phyloP scores from a whole-genome alignment of 2,797 vertebrate genomes.

The Acrossocheilus wenchowensis region DNA sequence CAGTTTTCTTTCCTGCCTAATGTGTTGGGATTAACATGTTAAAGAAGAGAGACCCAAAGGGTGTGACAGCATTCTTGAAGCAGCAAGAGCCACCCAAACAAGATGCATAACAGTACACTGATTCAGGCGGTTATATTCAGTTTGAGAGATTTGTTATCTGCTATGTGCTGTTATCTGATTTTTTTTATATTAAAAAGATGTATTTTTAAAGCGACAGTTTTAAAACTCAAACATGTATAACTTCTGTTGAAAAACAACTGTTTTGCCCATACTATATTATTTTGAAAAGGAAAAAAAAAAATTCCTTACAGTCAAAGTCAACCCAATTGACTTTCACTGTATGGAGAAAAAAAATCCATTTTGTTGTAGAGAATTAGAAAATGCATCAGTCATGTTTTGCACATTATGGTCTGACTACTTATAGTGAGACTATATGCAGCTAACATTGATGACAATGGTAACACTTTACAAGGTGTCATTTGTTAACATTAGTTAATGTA shows the following conservation, averaged over 20 bases:
- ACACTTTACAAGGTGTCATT: too few species aligned
- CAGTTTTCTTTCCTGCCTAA: slow-evolving; percentile 5
- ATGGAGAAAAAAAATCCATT: background rate
- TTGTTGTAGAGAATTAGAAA: background rate
- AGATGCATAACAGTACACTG: background rate
- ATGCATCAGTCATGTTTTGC: background rate
- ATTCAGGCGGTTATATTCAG: background rate
- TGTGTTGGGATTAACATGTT: slow-evolving; percentile 14
- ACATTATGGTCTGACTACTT: background rate
- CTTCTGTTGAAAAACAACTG: background rate
- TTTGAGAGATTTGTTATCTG: background rate
- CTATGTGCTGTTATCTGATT: background rate
- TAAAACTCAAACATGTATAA: background rate
- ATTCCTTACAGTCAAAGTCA: background rate
- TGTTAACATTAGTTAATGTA: too few species aligned
- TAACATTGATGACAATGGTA: background rate
- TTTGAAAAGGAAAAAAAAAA: background rate
- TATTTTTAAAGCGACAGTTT: too few species aligned
- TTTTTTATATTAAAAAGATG: background rate
- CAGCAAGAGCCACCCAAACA: slow-evolving; percentile 16
- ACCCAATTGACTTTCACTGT: background rate
- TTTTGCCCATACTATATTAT: background rate
- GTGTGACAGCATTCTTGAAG: slow-evolving; percentile 24
- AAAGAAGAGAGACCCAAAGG: slow-evolving; percentile 15
- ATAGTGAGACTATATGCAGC: background rate